phyloP scores from a whole-genome alignment of 2,113 vertebrate genomes.

The Symphodus melops region DNA sequence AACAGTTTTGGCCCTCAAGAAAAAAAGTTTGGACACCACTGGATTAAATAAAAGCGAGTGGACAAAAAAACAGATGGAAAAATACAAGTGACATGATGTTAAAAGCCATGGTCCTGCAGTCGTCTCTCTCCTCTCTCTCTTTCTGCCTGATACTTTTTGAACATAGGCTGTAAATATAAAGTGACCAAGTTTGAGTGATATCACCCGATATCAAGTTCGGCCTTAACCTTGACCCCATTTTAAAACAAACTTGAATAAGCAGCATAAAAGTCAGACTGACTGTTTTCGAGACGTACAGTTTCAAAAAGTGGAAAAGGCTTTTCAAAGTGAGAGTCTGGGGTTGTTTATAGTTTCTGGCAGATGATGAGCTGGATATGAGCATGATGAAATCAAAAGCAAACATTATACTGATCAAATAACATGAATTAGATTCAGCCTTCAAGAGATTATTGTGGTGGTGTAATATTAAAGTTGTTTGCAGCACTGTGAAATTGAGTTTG shows the following conservation, averaged over 20 bases:
- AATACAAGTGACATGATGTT: too few species aligned
- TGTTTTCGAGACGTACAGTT: constrained; percentile 27
- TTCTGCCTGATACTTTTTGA: constrained; percentile 6
- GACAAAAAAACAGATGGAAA: background rate
- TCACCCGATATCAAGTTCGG: constrained; percentile 15
- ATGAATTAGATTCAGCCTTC: constrained; percentile 12
- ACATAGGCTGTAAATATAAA: constrained; percentile 9
- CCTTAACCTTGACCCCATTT: constrained; percentile 35
- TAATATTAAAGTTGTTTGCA: constrained; percentile 5
- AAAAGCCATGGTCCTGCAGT: too few species aligned
- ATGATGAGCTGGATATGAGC: constrained; percentile 34
- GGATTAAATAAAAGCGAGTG: background rate
- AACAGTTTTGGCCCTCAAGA: too few species aligned
- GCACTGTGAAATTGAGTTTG: background rate
- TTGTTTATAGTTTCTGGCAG: constrained; percentile 26
- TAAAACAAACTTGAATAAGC: background rate
- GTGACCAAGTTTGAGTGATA: background rate
- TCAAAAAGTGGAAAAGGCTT: constrained; percentile 15
- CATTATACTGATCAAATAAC: constrained; percentile 34
- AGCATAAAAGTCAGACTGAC: constrained; percentile 26
- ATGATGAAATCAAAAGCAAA: constrained; percentile 61
- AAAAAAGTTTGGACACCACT: too few species aligned
- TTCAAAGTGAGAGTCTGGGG: background rate
- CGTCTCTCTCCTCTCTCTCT: too few species aligned
- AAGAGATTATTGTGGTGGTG: background rate